A percentile compares a stretch with the other conserved stretches of the same genome.
phyloP scores from a whole-genome alignment of 2,113 vertebrate genomes.

The Chunga burmeisteri region DNA sequence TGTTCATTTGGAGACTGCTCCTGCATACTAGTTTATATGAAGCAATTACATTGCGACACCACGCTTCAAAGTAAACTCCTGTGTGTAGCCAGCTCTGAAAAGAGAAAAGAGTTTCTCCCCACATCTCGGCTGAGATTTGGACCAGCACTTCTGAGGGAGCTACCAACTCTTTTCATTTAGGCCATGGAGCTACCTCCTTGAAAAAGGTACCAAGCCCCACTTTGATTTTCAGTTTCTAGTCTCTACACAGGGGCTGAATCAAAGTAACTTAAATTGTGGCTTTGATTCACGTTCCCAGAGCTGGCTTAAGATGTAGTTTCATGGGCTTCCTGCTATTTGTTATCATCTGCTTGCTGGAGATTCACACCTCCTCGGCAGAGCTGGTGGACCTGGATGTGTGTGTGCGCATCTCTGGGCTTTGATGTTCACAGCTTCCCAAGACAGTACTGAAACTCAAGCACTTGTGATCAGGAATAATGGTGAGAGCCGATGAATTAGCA shows the following conservation, averaged over 20 bases:
- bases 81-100: not conserved
- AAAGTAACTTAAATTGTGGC: not conserved
- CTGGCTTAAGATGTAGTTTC: not conserved
- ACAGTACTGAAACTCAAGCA: not conserved
- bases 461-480: not conserved
- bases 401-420: not conserved
- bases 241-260: not conserved
- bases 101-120: not conserved
- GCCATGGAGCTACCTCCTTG: not conserved
- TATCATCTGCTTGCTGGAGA: not conserved
- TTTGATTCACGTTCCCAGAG: conserved; percentile 13
- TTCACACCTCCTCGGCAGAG: not conserved
- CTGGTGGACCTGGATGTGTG: not conserved
- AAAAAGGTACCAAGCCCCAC: not conserved
- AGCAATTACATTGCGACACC: not conserved
- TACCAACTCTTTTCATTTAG: conserved; percentile 8
- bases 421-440: conserved; percentile 5
- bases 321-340: conserved; percentile 15
- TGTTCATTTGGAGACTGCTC: not conserved
- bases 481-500: not conserved
- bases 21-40: not conserved
- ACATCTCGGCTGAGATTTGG: not conserved
- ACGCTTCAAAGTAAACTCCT: not conserved
- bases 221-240: conserved; percentile 41
- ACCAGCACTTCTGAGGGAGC: not conserved